Evolutionary conservation across 2,113 vertebrate genomes (phyloP).

Genomic region (Hipposideros armiger): DNA sequence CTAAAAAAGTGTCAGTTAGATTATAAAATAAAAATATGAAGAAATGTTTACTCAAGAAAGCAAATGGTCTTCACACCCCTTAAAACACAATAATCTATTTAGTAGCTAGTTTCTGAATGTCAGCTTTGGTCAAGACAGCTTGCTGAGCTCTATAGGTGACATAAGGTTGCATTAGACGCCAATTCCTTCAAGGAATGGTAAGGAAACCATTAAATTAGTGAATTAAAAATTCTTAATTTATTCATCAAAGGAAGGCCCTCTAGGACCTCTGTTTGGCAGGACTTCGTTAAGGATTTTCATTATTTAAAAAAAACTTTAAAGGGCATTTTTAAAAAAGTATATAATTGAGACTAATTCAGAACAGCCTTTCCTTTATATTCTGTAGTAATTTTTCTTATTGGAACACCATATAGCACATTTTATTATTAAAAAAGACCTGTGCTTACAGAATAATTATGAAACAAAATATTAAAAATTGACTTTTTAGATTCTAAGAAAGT

Average conservation of each 20-base stretch:
- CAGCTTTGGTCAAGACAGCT: not conserved
- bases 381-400: not conserved
- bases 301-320: conserved; percentile 50
- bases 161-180: not conserved
- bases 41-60: not conserved
- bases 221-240: conserved; percentile 58
- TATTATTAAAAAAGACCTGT: not conserved
- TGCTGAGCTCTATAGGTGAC: not conserved
- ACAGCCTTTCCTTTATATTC: not conserved
- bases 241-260: conserved; percentile 45
- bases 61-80: not conserved
- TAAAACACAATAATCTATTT: not conserved
- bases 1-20: not conserved
- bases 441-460: not conserved
- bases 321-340: not conserved
- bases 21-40: not conserved
- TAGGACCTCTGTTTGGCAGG: conserved; percentile 37
- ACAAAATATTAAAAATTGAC: not conserved
- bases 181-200: not conserved
- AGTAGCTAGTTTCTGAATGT: not conserved
- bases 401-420: not conserved
- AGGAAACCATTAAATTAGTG: conserved; percentile 40
- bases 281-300: conserved; percentile 44
- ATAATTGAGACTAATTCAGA: not conserved
- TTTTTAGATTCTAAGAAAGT: not conserved